These are phyloP conservation scores for Burhinus oedicnemus DNA, from an alignment of 2,113 vertebrate species.

Conservation along the genomic window DNA sequence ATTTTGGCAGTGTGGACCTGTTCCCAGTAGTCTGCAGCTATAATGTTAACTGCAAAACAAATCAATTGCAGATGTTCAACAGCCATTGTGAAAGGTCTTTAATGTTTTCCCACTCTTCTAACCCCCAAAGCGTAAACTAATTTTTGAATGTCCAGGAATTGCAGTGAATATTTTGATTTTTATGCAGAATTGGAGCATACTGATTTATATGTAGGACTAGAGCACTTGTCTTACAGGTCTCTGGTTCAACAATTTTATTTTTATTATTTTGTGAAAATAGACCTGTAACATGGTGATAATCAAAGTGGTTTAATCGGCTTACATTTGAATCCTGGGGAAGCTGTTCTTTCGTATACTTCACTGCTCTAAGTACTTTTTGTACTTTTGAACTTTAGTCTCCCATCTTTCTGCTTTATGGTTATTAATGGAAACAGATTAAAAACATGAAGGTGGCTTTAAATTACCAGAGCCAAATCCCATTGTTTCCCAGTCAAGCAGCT, in stretches of 20 bases:
- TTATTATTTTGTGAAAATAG: neutral
- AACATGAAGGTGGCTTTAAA: constrained; percentile 20
- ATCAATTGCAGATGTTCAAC: constrained; percentile 40
- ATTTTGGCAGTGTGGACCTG: neutral
- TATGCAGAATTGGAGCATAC: neutral
- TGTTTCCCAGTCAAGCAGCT: neutral
- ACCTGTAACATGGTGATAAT: constrained; percentile 19
- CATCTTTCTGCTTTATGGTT: constrained; percentile 37
- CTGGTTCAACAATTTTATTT: neutral
- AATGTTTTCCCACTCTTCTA: constrained; percentile 15
- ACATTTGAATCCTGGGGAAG: constrained; percentile 7
- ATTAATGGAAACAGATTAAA: constrained; percentile 53
- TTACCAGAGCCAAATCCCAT: neutral
- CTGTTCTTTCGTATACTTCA: neutral
- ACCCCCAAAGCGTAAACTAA: neutral
- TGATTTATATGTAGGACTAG: neutral
- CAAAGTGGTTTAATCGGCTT: constrained; percentile 40
- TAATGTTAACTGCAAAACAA: constrained; percentile 34
- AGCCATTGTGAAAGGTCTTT: constrained; percentile 19
- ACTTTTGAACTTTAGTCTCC: constrained; percentile 54
- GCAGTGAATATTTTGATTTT: neutral
- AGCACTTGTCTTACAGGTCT: neutral
- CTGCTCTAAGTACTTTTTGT: constrained; percentile 45
- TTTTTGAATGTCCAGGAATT: neutral
- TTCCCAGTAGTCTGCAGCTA: constrained; percentile 35